phyloP scores from a whole-genome alignment of 2,888 invertebrate species.

The Diadromus collaris region DNA sequence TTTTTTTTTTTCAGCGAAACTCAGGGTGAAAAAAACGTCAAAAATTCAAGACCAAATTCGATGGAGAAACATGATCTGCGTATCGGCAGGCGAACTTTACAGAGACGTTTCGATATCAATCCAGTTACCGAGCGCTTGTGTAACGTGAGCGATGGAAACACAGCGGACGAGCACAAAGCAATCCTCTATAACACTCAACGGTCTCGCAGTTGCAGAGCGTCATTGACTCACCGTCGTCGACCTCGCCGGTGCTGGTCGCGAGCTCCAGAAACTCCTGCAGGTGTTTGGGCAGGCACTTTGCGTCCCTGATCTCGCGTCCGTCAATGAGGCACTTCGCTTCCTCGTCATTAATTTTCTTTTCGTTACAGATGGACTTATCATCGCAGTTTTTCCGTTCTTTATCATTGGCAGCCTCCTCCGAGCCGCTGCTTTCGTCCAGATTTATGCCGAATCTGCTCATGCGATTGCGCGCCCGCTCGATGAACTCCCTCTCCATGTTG shows the following conservation, averaged over 20 bases:
- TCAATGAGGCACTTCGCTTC: constrained; percentile 84
- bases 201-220: constrained; percentile 76
- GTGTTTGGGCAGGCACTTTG: constrained; percentile 87
- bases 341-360: constrained; percentile 78
- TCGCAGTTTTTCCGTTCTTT: constrained; percentile 63
- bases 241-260: constrained; percentile 79
- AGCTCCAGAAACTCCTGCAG: constrained; percentile 89
- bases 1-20: constrained; percentile 27
- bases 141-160: constrained; percentile 69
- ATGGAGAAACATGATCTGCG: neutral
- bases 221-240: constrained; percentile 81
- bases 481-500: constrained; percentile 88
- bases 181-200: constrained; percentile 78
- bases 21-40: constrained; percentile 2
- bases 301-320: constrained; percentile 84
- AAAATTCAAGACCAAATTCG: constrained; percentile 32
- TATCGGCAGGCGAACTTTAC: neutral
- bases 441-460: constrained; percentile 86
- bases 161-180: constrained; percentile 80
- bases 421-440: constrained; percentile 83
- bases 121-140: constrained; percentile 32
- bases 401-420: constrained; percentile 64
- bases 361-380: constrained; percentile 68
- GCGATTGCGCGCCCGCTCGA: constrained; percentile 87
- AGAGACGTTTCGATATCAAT: neutral